Evolutionary conservation across 2,797 vertebrate species (phyloP).

Genomic region (Epinephelus awoara): DNA sequence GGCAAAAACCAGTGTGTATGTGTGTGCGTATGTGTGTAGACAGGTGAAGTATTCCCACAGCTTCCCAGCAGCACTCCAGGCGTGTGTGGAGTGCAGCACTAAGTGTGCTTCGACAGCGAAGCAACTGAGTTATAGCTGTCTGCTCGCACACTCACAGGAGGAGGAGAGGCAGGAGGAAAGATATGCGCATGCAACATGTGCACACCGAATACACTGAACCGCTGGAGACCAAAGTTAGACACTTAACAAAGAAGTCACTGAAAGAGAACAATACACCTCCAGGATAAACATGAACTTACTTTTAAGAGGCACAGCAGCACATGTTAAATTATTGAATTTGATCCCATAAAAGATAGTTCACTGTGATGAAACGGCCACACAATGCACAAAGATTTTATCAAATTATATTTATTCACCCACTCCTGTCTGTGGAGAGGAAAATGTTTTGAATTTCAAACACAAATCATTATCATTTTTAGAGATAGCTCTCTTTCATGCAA

Average conservation of each 20-base stretch:
- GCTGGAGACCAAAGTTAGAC: constrained; percentile 24
- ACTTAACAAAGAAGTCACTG: constrained; percentile 26
- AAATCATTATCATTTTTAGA: constrained; percentile 54
- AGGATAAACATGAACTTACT: constrained; percentile 27
- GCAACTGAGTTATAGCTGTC: constrained; percentile 43
- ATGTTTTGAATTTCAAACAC: constrained; percentile 53
- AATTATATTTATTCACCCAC: constrained; percentile 46
- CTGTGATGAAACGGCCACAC: constrained; percentile 46
- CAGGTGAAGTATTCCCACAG: constrained; percentile 56
- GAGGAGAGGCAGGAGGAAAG: constrained; percentile 28
- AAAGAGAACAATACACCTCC: constrained; percentile 26
- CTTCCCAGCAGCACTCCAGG: constrained; percentile 65
- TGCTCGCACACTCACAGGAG: constrained; percentile 33
- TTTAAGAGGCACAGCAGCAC: constrained; percentile 32
- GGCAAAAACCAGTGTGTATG: constrained; percentile 22
- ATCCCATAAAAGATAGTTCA: constrained; percentile 52
- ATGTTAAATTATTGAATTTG: constrained; percentile 54
- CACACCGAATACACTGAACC: constrained; percentile 13
- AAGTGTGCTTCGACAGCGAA: constrained; percentile 52
- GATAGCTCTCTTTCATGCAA: constrained; percentile 31
- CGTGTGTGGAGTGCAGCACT: constrained; percentile 51
- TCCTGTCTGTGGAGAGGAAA: constrained; percentile 27
- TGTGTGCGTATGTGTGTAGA: constrained; percentile 34
- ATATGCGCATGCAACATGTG: constrained; percentile 13
- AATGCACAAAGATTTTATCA: constrained; percentile 51